Base-by-base conservation (phyloP, 2,888 invertebrate species). In the Agriopis marginaria region DNA sequence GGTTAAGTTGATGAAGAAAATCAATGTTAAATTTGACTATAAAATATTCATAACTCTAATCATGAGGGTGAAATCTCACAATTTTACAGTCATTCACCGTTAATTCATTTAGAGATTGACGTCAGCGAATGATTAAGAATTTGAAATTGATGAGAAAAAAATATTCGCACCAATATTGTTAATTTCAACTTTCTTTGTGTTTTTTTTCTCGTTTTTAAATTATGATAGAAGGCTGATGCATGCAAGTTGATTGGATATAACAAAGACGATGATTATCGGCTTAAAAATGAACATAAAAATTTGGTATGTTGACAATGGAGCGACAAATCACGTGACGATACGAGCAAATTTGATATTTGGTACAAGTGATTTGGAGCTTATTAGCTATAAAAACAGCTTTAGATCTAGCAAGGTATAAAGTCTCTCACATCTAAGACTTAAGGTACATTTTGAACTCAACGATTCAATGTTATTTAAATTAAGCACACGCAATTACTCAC, bases 401-500 rank as follows among this genome's bases (percentile, higher is more conserved):
- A 17, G 8, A 14, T 17, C 7, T 9, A 50, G 2, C 6, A 0
- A 14, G 6, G 14, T 49, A 49, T 49, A 49, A n/a, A 14, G 14
- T 5, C n/a, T 32, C 12, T 39, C 6, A 7, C 2, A 39, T 32
- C 23, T 39, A 12, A 53, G 12, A 32, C 12, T 10, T 32, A 39
- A 53, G 32, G 32, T 11, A 32, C 12, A 53, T 44, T 50, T 39
- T 32, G n/a, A 8, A 32, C 11, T 47, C 1, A 44, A 49, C 45
- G 44, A 42, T 68, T 72, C 17, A 53, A 65, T 71, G 63, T 74
- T 75, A 72, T 72, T 74, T 61, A 71, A 61, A 68, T 77, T 32
- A 23, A 59, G 23, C 32, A 44, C 56, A 59, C 23, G 58, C 45
- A 78, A 79, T 77, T 78, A 77, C 75, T 69, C 73, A 74, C 58